These are phyloP conservation scores for Andrena cerasifolii DNA, from an alignment of 1,140 invertebrate species.

Conservation along the genomic window DNA sequence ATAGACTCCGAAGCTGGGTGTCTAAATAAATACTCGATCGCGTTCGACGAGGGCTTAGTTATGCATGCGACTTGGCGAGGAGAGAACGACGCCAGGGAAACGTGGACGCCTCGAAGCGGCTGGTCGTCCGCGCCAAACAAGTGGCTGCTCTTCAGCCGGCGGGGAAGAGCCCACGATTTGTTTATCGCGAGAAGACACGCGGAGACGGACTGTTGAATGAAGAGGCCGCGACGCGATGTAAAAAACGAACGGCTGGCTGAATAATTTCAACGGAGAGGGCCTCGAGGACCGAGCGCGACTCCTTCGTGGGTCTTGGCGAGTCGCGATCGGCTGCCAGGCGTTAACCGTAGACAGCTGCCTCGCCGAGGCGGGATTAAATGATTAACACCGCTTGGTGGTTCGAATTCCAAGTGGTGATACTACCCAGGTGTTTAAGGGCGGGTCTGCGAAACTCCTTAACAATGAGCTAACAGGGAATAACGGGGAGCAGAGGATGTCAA, in stretches of 20 bases:
- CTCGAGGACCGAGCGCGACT: too few relatives aligned
- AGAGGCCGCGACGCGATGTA: background rate
- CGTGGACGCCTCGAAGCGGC: background rate
- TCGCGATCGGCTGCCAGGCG: background rate
- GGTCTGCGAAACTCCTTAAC: too few relatives aligned
- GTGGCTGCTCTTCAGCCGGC: constrained; percentile 7
- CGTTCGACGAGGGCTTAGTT: constrained; percentile 30
- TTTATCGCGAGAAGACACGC: constrained; percentile 15
- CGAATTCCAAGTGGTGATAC: background rate
- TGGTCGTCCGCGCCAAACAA: constrained; percentile 13
- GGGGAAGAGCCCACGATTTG: constrained; percentile 28
- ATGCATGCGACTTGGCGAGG: constrained; percentile 37
- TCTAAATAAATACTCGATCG: constrained; percentile 45
- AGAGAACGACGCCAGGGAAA: constrained; percentile 10
- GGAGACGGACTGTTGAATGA: constrained; percentile 4
- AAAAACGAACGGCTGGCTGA: background rate
- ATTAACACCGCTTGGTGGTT: background rate
- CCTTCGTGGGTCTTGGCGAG: background rate
- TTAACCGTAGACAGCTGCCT: background rate
- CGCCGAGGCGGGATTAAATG: background rate
- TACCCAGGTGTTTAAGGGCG: background rate
- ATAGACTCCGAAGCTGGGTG: constrained; percentile 11
- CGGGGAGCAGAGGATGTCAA: too few relatives aligned
- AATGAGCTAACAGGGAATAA: too few relatives aligned
- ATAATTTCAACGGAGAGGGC: constrained; percentile 4